phyloP scores from a whole-genome alignment of 2,888 invertebrate genomes.

The Chloromyia formosa region DNA sequence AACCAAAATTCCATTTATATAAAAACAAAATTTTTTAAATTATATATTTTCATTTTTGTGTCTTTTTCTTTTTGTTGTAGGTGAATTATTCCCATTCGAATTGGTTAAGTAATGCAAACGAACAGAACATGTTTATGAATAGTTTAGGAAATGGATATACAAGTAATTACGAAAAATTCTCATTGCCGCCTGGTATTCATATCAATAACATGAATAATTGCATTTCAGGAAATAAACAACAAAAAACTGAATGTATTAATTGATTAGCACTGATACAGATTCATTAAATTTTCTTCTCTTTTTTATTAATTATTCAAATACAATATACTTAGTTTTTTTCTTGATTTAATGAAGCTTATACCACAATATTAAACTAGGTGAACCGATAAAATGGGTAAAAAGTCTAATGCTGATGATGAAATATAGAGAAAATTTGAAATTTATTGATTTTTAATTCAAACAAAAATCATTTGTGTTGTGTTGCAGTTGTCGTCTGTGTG shows the following conservation, averaged over 20 bases:
- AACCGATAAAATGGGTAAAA: too few species aligned
- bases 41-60: too few species aligned
- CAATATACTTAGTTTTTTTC: neutral
- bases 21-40: too few species aligned
- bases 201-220: conserved; percentile 52
- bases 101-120: conserved; percentile 54
- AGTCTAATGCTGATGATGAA: too few species aligned
- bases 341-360: neutral
- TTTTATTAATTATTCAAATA: neutral
- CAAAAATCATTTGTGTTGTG: too few species aligned
- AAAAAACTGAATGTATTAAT: conserved; percentile 59
- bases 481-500: too few species aligned
- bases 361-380: too few species aligned
- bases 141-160: conserved; percentile 57
- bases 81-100: conserved; percentile 57
- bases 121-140: conserved; percentile 57
- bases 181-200: conserved; percentile 58
- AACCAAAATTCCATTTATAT: too few species aligned
- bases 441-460: too few species aligned
- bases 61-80: conserved; percentile 51
- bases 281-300: conserved; percentile 13
- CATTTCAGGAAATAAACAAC: conserved; percentile 53
- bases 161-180: conserved; percentile 56
- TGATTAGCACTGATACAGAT: conserved; percentile 48
- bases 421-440: too few species aligned